phyloP scores from a whole-genome alignment of 2,888 invertebrate species.

The Ferrisia virgata region DNA sequence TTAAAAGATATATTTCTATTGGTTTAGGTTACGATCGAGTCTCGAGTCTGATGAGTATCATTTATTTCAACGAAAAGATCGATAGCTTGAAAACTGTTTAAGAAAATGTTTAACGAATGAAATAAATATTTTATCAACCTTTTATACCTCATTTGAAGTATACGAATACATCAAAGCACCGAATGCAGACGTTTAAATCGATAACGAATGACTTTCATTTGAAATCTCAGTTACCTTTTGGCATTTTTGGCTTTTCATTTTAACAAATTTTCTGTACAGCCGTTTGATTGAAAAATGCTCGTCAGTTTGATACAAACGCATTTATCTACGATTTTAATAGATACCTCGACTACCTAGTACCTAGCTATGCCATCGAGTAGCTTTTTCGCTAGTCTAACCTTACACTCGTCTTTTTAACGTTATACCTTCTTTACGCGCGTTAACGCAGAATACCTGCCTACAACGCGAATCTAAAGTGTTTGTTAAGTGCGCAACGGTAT shows the following conservation, averaged over 20 bases:
- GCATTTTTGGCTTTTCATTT: background rate
- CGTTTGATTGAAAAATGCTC: background rate
- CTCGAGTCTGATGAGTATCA: background rate
- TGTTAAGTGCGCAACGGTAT: background rate
- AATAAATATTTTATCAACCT: conserved; percentile 8
- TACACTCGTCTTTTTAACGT: background rate
- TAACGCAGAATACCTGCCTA: too few relatives aligned
- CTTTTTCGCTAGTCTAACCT: background rate
- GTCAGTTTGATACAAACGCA: background rate
- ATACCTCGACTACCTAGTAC: too few relatives aligned
- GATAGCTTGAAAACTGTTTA: background rate
- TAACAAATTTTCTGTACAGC: background rate
- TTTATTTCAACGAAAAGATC: background rate
- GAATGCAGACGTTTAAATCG: background rate
- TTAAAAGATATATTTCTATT: background rate
- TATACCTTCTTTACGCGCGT: background rate
- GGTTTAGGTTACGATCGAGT: background rate
- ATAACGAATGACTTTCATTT: background rate
- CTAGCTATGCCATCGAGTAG: background rate
- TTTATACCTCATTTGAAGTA: conserved; percentile 6
- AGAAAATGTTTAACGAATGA: background rate
- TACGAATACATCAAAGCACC: background rate
- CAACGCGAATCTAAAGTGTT: too few relatives aligned
- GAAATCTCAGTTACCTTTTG: background rate
- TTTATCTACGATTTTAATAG: background rate